Evolutionary conservation across 1,140 invertebrate species (phyloP), one percentile per base, ranked within the genome.

Genomic region (Drosophila insularis): DNA sequence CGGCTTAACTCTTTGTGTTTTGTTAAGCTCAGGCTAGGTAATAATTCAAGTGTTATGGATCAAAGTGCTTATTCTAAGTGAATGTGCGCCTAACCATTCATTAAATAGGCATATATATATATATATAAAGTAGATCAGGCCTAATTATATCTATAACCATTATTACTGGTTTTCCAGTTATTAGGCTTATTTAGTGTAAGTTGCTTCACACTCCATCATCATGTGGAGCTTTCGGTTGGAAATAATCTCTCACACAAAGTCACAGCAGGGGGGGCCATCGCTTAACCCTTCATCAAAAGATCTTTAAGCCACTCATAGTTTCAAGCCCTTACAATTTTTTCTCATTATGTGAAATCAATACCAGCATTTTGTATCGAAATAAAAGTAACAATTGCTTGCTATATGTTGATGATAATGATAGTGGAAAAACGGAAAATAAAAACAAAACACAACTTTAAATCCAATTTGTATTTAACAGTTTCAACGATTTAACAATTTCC

Each of bases 281-380:
- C 39, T 58, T 31, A 74, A 70, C 75, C 79, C 78, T 68, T 78
- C 77, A 66, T 73, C 70, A 58, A 80, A 74, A 71, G 21, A 71
- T 67, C 56, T 85, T 74, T 85, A 63, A 81, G 64, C 71, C 50
- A 61, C 55, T 74, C 71, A 68, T 66, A 6, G 43, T 64, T 64
- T 27, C 65, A 54, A 35, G 60, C 74, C 73, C 56, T 65, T 71
- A 69, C 74, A 37, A 53, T 68, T 78, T 76, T 76, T 71, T 69
- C 64, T 55, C 50, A 78, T 81, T 79, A 68, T 72, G 40, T 78
- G 81, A 85, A 85, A 85, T 85, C 82, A 58, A 87, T 86, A 85
- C 81, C 81, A 85, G 81, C 82, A 85, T 78, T 74, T 50, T 50
- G 43, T 50, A 19, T 84, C 62, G 63, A 53, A 40, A 63, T 63